phyloP scores from a whole-genome alignment of 2,113 vertebrate species.

The Scartelaos histophorus region DNA sequence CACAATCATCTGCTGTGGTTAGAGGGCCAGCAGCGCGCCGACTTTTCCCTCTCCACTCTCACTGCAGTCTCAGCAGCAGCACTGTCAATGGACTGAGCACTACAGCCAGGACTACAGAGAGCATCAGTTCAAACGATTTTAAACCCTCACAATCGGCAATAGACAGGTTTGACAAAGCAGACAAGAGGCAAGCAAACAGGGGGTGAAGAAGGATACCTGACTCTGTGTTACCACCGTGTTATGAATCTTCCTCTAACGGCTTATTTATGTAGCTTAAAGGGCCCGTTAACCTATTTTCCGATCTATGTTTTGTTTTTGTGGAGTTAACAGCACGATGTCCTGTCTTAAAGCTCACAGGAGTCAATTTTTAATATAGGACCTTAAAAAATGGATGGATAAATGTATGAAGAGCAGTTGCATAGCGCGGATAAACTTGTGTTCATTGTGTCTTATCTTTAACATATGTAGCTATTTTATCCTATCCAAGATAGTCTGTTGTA shows the following conservation, averaged over 20 bases:
- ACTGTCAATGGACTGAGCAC: conserved; percentile 46
- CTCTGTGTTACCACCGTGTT: not conserved
- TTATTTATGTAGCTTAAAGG: too few relatives aligned
- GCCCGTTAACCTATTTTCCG: too few relatives aligned
- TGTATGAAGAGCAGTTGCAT: too few relatives aligned
- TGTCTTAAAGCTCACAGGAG: too few relatives aligned
- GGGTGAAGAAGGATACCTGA: conserved; percentile 14
- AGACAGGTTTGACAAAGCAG: conserved; percentile 2
- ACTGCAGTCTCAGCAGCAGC: conserved; percentile 43
- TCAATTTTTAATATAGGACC: too few relatives aligned
- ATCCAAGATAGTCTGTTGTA: too few relatives aligned
- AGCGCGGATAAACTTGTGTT: too few relatives aligned
- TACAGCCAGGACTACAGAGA: conserved; percentile 31
- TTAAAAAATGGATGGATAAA: too few relatives aligned
- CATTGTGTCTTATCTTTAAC: too few relatives aligned
- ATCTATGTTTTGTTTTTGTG: too few relatives aligned
- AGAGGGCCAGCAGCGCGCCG: conserved; percentile 26
- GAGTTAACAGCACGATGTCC: too few relatives aligned
- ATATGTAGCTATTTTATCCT: too few relatives aligned
- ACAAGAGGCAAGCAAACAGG: conserved; percentile 21
- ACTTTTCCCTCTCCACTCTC: conserved; percentile 36
- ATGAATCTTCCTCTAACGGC: not conserved
- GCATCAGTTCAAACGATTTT: conserved; percentile 39
- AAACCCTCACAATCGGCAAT: conserved; percentile 26
- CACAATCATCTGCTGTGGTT: conserved; percentile 47